These are phyloP conservation scores for Apodemia zela DNA, from an alignment of 2,888 invertebrate genomes.

Conservation along the genomic window DNA sequence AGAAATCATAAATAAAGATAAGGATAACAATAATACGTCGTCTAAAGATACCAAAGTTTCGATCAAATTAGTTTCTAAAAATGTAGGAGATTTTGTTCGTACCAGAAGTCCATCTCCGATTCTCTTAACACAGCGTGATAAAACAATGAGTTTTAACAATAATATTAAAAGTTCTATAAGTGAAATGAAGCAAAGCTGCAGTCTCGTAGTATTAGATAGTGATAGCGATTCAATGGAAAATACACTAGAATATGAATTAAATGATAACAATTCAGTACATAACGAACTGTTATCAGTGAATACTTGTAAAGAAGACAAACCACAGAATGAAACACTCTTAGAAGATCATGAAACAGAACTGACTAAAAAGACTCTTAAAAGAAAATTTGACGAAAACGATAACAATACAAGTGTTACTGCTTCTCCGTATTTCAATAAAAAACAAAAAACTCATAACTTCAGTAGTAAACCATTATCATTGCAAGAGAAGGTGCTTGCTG, in stretches of 20 bases:
- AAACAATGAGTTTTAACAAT: slow-evolving; percentile 37
- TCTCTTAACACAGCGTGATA: slow-evolving; percentile 53
- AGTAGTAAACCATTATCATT: slow-evolving; percentile 43
- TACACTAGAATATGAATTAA: slow-evolving; percentile 45
- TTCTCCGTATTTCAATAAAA: slow-evolving; percentile 67
- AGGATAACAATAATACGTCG: slow-evolving; percentile 38
- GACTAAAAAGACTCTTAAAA: slow-evolving; percentile 41
- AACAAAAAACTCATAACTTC: slow-evolving; percentile 45
- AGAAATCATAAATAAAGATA: slow-evolving; percentile 62
- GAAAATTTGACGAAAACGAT: slow-evolving; percentile 48
- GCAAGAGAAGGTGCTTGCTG: slow-evolving; percentile 57
- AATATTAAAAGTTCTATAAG: slow-evolving; percentile 18
- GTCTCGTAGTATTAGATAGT: slow-evolving; percentile 59
- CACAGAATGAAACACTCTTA: slow-evolving; percentile 11
- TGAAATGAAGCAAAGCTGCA: slow-evolving; percentile 18
- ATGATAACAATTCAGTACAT: slow-evolving; percentile 30
- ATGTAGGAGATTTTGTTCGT: slow-evolving; percentile 28
- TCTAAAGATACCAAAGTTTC: slow-evolving; percentile 24
- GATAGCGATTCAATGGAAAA: slow-evolving; percentile 59
- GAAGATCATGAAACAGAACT: slow-evolving; percentile 22
- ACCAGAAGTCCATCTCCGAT: slow-evolving; percentile 60
- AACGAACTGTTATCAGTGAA: background rate
- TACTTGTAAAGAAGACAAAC: slow-evolving; percentile 11
- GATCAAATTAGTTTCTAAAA: slow-evolving; percentile 18
- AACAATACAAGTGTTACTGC: slow-evolving; percentile 37